Conservation (phyloP, 2,888 invertebrate species). For the Pachycephus smyrnensis region DNA sequence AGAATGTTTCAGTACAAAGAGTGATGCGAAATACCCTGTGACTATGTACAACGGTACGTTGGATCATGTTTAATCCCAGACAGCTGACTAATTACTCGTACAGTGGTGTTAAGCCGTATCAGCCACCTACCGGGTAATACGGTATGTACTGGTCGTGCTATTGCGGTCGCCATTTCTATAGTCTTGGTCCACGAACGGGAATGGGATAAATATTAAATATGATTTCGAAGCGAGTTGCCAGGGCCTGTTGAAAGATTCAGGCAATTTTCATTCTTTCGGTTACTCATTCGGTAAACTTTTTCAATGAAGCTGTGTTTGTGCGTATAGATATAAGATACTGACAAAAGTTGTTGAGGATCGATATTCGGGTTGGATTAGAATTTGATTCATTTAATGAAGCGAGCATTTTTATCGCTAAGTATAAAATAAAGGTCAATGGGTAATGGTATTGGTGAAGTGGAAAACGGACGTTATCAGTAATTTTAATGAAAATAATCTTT, state of each 20-base stretch:
- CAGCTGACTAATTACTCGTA: neutral
- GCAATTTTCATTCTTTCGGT: neutral
- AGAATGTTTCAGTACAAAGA: neutral
- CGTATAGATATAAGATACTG: neutral
- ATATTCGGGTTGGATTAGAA: neutral
- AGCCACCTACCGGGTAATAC: neutral
- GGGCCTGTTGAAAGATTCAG: neutral
- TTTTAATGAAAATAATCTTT: neutral
- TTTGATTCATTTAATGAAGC: neutral
- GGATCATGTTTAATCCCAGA: neutral
- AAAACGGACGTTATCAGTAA: neutral
- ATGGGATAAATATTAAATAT: neutral
- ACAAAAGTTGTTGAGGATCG: neutral
- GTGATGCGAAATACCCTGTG: neutral
- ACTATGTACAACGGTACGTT: neutral
- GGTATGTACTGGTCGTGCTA: neutral
- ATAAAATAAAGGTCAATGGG: neutral
- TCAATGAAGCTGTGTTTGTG: neutral
- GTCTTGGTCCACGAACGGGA: no score
- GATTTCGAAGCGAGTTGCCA: neutral
- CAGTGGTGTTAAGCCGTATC: neutral
- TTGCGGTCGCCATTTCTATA: neutral
- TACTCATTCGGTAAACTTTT: neutral
- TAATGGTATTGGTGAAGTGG: neutral
- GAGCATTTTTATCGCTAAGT: neutral